Percentiles rank a stretch among this genome's conserved stretches.
phyloP scores from a whole-genome alignment of 2,113 vertebrate species.

The Mastomys natalensis region DNA sequence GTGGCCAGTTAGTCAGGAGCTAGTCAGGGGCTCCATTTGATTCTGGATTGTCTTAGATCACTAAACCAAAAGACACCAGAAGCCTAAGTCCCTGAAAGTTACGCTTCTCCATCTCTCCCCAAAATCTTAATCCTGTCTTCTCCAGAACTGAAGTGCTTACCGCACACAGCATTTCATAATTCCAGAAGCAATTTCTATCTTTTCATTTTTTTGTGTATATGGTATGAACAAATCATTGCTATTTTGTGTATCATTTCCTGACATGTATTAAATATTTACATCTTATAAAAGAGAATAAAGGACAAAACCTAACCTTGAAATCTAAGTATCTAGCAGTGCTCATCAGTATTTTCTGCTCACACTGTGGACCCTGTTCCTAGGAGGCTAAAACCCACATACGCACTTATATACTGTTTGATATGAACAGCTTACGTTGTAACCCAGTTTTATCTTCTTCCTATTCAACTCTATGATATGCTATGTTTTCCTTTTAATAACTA shows the following conservation, averaged over 20 bases:
- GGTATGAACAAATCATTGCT: background rate
- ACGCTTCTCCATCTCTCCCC: background rate
- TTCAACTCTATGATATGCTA: background rate
- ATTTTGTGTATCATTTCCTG: constrained; percentile 9
- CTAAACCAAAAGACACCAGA: background rate
- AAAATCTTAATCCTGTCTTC: background rate
- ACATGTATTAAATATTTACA: background rate
- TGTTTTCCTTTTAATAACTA: constrained; percentile 22
- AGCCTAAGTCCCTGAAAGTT: background rate
- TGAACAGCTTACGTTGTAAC: background rate
- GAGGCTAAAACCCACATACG: background rate
- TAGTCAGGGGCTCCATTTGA: background rate
- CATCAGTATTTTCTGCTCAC: background rate
- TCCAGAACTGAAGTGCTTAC: background rate
- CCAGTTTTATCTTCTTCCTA: background rate
- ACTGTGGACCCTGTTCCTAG: background rate
- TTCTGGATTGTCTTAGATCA: background rate
- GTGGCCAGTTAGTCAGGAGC: background rate
- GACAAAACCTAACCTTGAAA: background rate
- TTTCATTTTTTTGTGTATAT: background rate
- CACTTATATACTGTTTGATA: background rate
- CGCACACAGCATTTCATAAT: background rate
- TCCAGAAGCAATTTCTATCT: background rate
- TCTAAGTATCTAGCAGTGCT: background rate
- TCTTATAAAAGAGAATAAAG: background rate